Evolutionary conservation across 2,797 vertebrate genomes (phyloP), one percentile per base, ranked within the genome.

Genomic region (Eleutherodactylus coqui): DNA sequence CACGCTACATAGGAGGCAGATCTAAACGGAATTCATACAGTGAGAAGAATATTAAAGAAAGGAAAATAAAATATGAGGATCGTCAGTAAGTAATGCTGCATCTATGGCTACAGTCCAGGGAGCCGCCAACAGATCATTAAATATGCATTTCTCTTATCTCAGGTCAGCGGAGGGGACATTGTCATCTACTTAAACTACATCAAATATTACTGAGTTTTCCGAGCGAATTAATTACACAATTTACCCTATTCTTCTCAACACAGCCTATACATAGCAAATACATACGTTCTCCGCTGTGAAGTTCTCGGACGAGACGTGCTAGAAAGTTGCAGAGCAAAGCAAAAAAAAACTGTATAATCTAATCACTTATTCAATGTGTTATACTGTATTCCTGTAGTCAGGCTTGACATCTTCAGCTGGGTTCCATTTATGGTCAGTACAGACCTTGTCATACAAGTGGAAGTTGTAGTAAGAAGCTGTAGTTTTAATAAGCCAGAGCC

Each of bases 141-240:
- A 73, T 14, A 43, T 73, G 4, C 5, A 73, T 73, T 73, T 45
- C 38, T 45, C 41, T 14, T 43, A 73, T 27, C 34, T 27, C 21
- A 45, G 41, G 41, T 45, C 69, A 73, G 38, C 11, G 24, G 41
- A 73, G 24, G 21, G 41, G 41, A 73, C 24, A 14, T 41, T 73
- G 69, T 45, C 41, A 45, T 43, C 69, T 73, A 73, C 38, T 73
- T 73, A 43, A 73, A 45, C 4, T 14, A 14, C 38, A 72, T 72
- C 21, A 72, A 72, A 72, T 43, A 72, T 72, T 41, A 41, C 36
- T 72, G 38, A 72, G 69, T 8, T 5, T 72, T 72, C 36, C 1
- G 38, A 43, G 69, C 4, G 24, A 41, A 72, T 41, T 72, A 41
- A 41, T 72, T 43, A 72, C 32, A 43, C 69, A n/a, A 41, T 72